Conservation (phyloP, 2,113 vertebrate species). For the Henicopernis longicauda region DNA sequence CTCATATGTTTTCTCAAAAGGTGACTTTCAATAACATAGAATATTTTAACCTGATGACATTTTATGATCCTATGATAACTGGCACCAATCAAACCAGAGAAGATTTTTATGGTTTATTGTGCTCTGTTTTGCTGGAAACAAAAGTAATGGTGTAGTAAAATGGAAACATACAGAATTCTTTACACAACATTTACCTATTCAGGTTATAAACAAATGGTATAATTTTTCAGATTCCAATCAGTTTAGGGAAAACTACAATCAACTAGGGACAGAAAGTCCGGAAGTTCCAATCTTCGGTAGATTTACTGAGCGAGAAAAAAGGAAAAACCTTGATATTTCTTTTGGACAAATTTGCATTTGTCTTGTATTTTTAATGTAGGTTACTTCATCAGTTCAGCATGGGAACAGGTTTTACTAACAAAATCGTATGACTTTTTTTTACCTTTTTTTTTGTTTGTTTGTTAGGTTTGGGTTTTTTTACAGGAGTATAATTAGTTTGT, state of each 20-base stretch:
- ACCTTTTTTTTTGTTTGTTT: background rate
- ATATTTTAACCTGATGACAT: background rate
- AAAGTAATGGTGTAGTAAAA: background rate
- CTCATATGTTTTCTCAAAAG: background rate
- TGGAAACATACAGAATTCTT: background rate
- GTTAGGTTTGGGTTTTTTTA: background rate
- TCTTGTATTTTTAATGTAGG: background rate
- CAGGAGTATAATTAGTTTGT: background rate
- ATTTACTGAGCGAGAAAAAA: background rate
- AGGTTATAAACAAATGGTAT: background rate
- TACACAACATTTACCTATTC: background rate
- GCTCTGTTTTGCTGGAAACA: background rate
- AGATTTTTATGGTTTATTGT: background rate
- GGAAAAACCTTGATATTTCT: background rate
- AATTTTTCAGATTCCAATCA: background rate
- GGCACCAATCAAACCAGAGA: background rate
- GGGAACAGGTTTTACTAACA: background rate
- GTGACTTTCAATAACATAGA: background rate
- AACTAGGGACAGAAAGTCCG: rapidly evolving
- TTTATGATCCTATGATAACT: background rate
- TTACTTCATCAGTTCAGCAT: background rate
- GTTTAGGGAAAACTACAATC: background rate
- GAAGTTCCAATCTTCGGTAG: background rate
- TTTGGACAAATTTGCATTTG: background rate
- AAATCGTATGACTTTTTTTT: background rate